Base-by-base conservation (phyloP, 37 sponge, comb jelly and placozoan genomes). In the Beroe ovata region DNA sequence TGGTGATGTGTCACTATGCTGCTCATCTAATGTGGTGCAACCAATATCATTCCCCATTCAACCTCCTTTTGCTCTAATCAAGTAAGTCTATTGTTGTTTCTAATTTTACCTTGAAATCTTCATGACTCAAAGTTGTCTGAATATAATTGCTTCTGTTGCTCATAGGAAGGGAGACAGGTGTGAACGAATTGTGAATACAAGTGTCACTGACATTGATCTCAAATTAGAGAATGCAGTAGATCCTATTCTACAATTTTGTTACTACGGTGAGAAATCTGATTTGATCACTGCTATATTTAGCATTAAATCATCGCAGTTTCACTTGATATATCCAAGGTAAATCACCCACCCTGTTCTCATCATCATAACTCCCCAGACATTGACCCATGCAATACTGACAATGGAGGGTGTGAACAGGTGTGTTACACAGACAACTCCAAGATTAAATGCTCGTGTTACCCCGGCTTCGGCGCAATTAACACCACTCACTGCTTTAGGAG, bases 361-460 rank as follows among this genome's bases (percentile, higher is more conserved):
- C n/a, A n/a, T n/a, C n/a, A n/a, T n/a, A 47, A 47, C 6, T 16
- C 54, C 54, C 11, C 54, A 47, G 69, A 66, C 16, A 18, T 14
- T 6, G 30, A 30, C 30, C 69, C 69, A 1, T 66, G 69, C 34
- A 14, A 25, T 1, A 30, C 8, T 66, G 30, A 30, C 16, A 66
- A 66, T 30, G 69, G 69, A 30, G 69, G 36, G 34, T 66, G 69
- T 32, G 69, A 66, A 1, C 69, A 66, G 30, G 69, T 66, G 19
- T 66, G 69, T 66, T 66, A 66, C 69, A 25, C 25, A 29, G 69
- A 66, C 35, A 66, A 66, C 32, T 19, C 30, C 1, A 30, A 25
- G 16, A 30, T 66, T 6, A 66, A 25, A 33, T 66, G 69, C 16
- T 34, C 25, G 36, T 66, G 69, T 66, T 66, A 66, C 35, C 19